phyloP scores from a whole-genome alignment of 2,113 vertebrate genomes.

The Tragulus kanchil region DNA sequence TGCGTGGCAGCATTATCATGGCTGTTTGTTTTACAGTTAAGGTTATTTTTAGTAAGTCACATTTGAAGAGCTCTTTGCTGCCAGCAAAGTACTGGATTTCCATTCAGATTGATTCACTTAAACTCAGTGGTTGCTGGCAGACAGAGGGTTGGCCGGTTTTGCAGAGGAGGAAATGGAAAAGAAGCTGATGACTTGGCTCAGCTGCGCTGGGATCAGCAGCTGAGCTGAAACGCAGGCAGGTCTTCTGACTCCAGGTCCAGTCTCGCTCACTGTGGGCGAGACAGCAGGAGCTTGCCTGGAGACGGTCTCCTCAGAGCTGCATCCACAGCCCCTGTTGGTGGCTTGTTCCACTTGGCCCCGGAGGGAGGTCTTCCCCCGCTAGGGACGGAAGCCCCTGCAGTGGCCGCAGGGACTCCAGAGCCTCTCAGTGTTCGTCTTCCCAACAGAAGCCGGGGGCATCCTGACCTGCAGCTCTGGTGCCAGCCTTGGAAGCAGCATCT shows the following conservation, averaged over 20 bases:
- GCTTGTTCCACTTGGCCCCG: not conserved
- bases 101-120: slow-evolving; percentile 31
- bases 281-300: not conserved
- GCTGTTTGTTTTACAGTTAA: not conserved
- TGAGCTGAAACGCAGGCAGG: not conserved
- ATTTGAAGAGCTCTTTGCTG: slow-evolving; percentile 16
- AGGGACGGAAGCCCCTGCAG: not conserved
- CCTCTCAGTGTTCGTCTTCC: slow-evolving; percentile 53
- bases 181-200: not conserved
- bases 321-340: not conserved
- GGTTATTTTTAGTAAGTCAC: slow-evolving; percentile 16
- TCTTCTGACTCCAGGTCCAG: not conserved
- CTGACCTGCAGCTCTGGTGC: slow-evolving; percentile 96
- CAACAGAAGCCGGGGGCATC: slow-evolving; percentile 93
- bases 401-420: not conserved
- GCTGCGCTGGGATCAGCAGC: not conserved
- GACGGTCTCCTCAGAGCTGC: not conserved
- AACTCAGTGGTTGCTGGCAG: not conserved
- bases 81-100: not conserved
- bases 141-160: not conserved
- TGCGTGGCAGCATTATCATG: not conserved
- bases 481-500: slow-evolving; percentile 93
- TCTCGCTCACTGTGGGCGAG: not conserved
- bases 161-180: not conserved
- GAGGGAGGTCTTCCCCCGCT: not conserved